Evolutionary conservation across 2,797 vertebrate species (phyloP), one percentile per base, ranked within the genome.

Genomic region (Notoglanidium macrostoma): DNA sequence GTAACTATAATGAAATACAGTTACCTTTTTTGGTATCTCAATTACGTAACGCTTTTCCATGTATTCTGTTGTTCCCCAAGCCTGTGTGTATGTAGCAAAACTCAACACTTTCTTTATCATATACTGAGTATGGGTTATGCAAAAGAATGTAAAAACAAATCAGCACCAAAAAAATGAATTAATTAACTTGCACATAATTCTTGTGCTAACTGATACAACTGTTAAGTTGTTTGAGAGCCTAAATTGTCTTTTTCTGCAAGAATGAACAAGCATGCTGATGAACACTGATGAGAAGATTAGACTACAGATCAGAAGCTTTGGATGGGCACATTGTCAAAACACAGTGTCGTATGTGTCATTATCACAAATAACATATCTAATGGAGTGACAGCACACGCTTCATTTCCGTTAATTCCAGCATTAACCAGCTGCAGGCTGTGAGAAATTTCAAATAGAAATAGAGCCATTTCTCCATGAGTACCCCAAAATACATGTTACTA

Each of bases 251-350:
- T 81, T 61, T 63, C 67, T 61, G 78, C 85, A 82, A 63, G 78
- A 86, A 73, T 86, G 78, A 86, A 82, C 78, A 82, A 35, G 85
- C 67, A 74, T 32, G 55, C 32, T 29, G 63, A 68, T 79, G 49
- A 68, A 86, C 49, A 57, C 29, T 54, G 74, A 59, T 65, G 61
- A 68, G 32, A 86, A 40, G 78, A 82, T 82, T 46, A 73, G 55
- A 61, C 70, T 82, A 73, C 85, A 73, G 78, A 59, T 80, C 40
- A 73, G n/a, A 82, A 19, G 46, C 78, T 81, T 61, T 49, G 78
- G 68, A 61, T 55, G 61, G 67, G 54, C 85, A 73, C 78, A 63
- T 73, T 86, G 89, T 90, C 89, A 87, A 90, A 90, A 88, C 72
- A 90, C 83, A 80, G 61, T 67, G 72, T 88, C n/a, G 32, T 86